Evolutionary conservation across 2,888 invertebrate species (phyloP), one percentile per base, ranked within the genome.

Genomic region (Cataglyphis livida): DNA sequence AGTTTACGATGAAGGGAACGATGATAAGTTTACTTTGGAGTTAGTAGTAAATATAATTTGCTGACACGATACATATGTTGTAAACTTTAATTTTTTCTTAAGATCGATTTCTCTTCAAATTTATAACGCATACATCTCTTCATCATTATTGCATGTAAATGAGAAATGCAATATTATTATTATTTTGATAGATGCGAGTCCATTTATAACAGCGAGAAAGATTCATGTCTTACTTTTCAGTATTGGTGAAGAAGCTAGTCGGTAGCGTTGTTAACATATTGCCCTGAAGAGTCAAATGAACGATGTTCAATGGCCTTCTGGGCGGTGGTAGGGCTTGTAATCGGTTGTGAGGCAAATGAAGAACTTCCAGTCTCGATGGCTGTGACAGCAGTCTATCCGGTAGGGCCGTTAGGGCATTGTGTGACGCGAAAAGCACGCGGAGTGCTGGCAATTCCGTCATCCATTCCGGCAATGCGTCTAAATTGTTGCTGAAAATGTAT

Each of bases 321-420:
- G 97, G 96, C 48, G 96, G 96, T n/a, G 97, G 97, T 59, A 98
- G 95, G 68, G 96, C 96, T 85, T 96, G 96, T 83, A 98, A 95
- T 93, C 96, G 96, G 92, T 98, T 98, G 94, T 97, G 97, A 25
- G 97, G 97, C 64, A 98, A 95, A 92, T 97, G 97, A 32, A 98
- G 95, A 51, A 96, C 97, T 88, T 97, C 97, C 54, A 98, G 95
- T 86, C 96, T 96, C 71, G 96, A 96, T 73, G 97, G 96, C 94
- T 97, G 97, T 90, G 97, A 97, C 89, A 98, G 96, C 64, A 98
- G 93, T 92, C 97, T 96, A 71, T 97, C 97, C 9, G 97, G 97
- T 15, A 98, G 95, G 15, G 96, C 96, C 44, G 96, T 96, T 66
- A 98, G 94, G 64, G 96, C 95, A 92, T 98, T 98, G 93, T 97